A percentile compares a stretch with the other conserved stretches of the same genome.
These are phyloP conservation scores for Tenodera sinensis DNA, from an alignment of 2,888 invertebrate genomes.

Conservation along the genomic window DNA sequence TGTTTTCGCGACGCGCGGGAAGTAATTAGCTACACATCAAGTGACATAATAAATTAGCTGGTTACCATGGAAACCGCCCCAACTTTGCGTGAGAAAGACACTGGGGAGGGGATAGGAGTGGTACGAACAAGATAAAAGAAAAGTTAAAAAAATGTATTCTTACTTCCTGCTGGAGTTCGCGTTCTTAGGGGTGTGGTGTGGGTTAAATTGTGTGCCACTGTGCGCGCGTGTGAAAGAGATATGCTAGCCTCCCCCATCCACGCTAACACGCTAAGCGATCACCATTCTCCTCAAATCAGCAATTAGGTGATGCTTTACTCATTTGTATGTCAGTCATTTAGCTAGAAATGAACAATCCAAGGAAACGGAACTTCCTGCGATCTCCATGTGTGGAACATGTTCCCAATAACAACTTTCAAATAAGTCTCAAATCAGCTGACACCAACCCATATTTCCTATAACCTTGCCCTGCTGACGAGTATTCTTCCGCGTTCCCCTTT, in stretches of 20 bases:
- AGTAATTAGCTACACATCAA: slow-evolving; percentile 34
- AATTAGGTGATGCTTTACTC: neutral
- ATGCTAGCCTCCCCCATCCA: neutral
- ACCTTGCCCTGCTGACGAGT: too few species aligned
- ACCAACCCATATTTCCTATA: too few species aligned
- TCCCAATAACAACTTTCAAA: too few species aligned
- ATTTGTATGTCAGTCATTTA: neutral
- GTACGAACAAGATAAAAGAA: slow-evolving; percentile 22
- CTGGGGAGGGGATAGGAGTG: slow-evolving; percentile 1
- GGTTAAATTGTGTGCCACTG: slow-evolving; percentile 19
- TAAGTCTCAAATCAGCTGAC: too few species aligned
- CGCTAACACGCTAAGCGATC: neutral
- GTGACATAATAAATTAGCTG: slow-evolving; percentile 34
- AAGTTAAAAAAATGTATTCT: slow-evolving; percentile 25
- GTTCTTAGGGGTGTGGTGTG: neutral
- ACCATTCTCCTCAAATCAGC: neutral
- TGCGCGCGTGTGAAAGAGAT: slow-evolving; percentile 1
- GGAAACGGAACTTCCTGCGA: too few species aligned
- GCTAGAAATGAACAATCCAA: neutral
- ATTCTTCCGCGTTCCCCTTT: too few species aligned
- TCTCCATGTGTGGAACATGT: too few species aligned
- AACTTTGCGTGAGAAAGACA: slow-evolving; percentile 22
- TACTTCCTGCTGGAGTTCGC: slow-evolving; percentile 15
- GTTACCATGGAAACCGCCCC: slow-evolving; percentile 28
- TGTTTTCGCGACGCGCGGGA: slow-evolving; percentile 23